Evolutionary conservation across 2,888 invertebrate genomes (phyloP).

Genomic region (Schizaphis graminum): DNA sequence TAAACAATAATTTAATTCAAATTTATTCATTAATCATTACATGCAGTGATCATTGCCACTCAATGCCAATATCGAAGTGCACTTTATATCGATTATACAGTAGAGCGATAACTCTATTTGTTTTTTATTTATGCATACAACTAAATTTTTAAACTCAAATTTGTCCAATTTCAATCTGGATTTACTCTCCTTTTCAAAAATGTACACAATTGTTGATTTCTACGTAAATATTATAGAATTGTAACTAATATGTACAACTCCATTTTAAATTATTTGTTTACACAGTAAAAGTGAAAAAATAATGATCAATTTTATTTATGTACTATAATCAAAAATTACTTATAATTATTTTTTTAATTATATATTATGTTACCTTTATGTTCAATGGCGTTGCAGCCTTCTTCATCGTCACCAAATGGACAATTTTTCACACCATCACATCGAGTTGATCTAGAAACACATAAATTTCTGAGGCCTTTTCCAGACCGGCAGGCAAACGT

Average conservation of each 20-base stretch:
- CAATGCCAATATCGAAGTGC: not conserved
- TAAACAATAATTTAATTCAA: not conserved
- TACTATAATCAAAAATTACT: not conserved
- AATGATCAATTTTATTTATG: not conserved
- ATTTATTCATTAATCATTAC: not conserved
- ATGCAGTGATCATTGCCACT: not conserved
- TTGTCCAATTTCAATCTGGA: not conserved
- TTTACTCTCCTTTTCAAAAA: not conserved
- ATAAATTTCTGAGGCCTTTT: conserved; percentile 76
- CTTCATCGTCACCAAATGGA: conserved; percentile 71
- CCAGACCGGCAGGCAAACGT: conserved; percentile 78
- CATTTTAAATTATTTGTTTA: not conserved
- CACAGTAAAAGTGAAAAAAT: not conserved
- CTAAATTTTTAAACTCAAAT: not conserved
- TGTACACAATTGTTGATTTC: not conserved
- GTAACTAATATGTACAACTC: not conserved
- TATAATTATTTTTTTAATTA: not conserved
- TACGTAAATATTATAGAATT: no score
- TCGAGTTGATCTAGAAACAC: conserved; percentile 83
- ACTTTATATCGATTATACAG: not conserved
- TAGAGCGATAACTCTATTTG: not conserved
- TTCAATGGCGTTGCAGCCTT: conserved; percentile 71
- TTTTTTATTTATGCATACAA: not conserved
- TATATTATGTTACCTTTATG: conserved; percentile 71
- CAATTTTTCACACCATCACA: conserved; percentile 81